phyloP scores from a whole-genome alignment of 2,797 vertebrate species.

The Gymnothorax javanicus region DNA sequence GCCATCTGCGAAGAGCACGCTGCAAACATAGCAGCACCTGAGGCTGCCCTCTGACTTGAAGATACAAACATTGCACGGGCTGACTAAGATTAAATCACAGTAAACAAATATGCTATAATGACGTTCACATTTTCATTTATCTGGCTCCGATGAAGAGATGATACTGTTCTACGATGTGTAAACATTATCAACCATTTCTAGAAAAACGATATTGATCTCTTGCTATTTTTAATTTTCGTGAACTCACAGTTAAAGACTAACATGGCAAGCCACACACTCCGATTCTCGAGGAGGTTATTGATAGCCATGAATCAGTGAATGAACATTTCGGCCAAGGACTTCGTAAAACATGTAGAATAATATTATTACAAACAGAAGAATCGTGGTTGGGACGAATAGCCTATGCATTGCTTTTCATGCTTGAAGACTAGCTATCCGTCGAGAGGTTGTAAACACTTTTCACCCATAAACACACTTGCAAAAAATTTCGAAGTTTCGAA shows the following conservation, averaged over 20 bases:
- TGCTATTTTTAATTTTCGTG: constrained; percentile 37
- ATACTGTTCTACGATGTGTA: background rate
- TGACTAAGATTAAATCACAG: background rate
- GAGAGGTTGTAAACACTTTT: background rate
- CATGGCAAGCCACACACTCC: background rate
- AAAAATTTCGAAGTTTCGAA: background rate
- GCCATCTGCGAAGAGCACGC: background rate
- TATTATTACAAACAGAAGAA: background rate
- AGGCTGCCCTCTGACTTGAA: background rate
- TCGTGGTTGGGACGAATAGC: background rate
- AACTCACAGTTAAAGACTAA: constrained; percentile 21
- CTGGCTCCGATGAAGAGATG: background rate
- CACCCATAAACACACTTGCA: background rate
- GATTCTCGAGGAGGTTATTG: background rate
- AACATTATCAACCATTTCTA: constrained; percentile 29
- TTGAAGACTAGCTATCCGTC: background rate
- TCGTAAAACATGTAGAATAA: background rate
- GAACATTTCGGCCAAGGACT: background rate
- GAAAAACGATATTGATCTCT: constrained; percentile 39
- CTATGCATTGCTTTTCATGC: background rate
- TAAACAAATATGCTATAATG: background rate
- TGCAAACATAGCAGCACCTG: background rate
- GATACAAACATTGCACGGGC: background rate
- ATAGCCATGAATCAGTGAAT: background rate
- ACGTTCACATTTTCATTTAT: background rate